Conservation (phyloP, 1,140 invertebrate species). For the Drosophila albomicans region DNA sequence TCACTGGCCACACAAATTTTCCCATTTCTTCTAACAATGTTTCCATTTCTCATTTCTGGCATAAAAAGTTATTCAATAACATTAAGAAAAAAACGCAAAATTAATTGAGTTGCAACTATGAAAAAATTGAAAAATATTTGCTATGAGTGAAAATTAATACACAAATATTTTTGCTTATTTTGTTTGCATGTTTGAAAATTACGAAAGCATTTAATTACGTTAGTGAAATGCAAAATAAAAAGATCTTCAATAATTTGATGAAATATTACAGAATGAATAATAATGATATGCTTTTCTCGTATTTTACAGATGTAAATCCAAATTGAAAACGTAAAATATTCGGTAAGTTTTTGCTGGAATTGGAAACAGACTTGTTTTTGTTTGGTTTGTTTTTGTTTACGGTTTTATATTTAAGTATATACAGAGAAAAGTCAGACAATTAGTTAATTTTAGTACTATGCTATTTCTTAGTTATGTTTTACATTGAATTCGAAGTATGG, state of each 20-base stretch:
- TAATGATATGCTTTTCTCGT: too few species aligned
- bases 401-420: constrained; percentile 2
- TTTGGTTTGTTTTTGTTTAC: too few species aligned
- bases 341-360: neutral
- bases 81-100: neutral
- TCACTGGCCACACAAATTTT: constrained; percentile 27
- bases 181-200: too few species aligned
- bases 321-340: too few species aligned
- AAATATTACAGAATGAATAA: too few species aligned
- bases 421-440: constrained; percentile 30
- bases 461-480: constrained; percentile 17
- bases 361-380: neutral
- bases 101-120: neutral
- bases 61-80: neutral
- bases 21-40: constrained; percentile 17
- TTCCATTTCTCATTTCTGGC: neutral
- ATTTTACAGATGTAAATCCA: too few species aligned
- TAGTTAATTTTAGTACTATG: neutral
- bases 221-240: too few species aligned
- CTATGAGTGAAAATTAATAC: too few species aligned
- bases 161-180: too few species aligned
- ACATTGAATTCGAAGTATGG: constrained; percentile 16
- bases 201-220: too few species aligned
- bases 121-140: neutral
- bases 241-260: too few species aligned